Evolutionary conservation across 2,797 vertebrate genomes (phyloP).

Genomic region (Avahi laniger): DNA sequence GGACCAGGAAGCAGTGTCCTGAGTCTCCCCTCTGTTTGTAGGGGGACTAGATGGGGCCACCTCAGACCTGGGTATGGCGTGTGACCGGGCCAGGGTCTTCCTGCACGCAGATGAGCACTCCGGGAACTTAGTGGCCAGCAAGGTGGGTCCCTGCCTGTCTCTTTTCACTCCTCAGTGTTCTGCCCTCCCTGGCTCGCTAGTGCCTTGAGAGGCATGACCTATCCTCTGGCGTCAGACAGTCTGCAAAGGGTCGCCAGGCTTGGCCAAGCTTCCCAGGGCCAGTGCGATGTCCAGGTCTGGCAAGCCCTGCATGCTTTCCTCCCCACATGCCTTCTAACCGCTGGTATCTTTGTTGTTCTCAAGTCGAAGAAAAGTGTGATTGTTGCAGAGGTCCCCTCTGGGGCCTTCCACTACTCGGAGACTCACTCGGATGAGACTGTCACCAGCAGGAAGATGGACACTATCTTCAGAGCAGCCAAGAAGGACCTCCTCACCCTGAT

Average conservation of each 20-base stretch:
- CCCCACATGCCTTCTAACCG: neutral
- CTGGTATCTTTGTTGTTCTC: slow-evolving; percentile 17
- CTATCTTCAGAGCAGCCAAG: slow-evolving; percentile 93
- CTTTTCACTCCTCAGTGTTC: neutral
- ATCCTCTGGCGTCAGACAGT: neutral
- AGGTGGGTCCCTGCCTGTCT: slow-evolving; percentile 82
- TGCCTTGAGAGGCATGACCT: neutral
- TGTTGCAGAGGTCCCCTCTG: slow-evolving; percentile 88
- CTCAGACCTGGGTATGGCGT: slow-evolving; percentile 84
- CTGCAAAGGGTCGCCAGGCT: neutral
- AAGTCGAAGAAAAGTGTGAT: slow-evolving; percentile 90
- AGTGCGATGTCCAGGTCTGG: neutral
- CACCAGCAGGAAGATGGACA: slow-evolving; percentile 80
- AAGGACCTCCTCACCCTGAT: slow-evolving; percentile 93
- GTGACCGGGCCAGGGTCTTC: slow-evolving; percentile 85
- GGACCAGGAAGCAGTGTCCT: rapidly evolving
- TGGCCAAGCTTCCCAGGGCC: neutral
- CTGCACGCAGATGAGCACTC: slow-evolving; percentile 84
- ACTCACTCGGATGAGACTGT: slow-evolving; percentile 76
- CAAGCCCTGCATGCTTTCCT: too few species aligned
- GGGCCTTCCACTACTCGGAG: slow-evolving; percentile 87
- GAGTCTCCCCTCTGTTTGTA: neutral
- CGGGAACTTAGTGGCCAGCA: slow-evolving; percentile 82
- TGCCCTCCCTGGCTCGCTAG: too few species aligned
- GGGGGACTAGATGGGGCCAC: slow-evolving; percentile 62